Percentiles rank a stretch among this genome's conserved stretches.
Conservation (phyloP, 2,113 vertebrate species). For the Mugil cephalus region DNA sequence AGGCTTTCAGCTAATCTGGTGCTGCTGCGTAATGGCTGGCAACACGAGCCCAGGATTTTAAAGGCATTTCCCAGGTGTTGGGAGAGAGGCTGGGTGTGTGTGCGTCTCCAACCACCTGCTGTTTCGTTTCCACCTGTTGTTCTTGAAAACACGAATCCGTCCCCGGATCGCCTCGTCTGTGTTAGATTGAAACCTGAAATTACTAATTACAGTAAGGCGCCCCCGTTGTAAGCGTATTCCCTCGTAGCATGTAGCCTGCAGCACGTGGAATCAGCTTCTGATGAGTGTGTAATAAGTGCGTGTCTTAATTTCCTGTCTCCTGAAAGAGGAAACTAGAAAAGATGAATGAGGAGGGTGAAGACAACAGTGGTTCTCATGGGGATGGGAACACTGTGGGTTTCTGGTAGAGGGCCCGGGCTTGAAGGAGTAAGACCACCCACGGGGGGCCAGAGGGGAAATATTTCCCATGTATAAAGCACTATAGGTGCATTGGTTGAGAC, state of each 20-base stretch:
- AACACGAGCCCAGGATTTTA: constrained; percentile 42
- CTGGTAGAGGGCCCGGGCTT: no score
- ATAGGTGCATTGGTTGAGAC: neutral
- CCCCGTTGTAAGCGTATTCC: neutral
- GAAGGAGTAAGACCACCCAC: no score
- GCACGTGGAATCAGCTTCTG: neutral
- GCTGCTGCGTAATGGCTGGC: constrained; percentile 54
- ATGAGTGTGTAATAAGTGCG: no score
- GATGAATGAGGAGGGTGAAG: no score
- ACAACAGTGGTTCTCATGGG: no score
- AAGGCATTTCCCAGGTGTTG: constrained; percentile 55
- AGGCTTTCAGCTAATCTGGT: constrained; percentile 50
- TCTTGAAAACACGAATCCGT: constrained; percentile 55
- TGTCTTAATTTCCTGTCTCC: no score
- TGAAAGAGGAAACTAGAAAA: no score
- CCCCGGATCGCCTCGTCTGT: constrained; percentile 33
- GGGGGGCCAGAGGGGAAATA: no score
- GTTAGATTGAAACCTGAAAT: constrained; percentile 8
- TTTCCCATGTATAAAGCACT: no score
- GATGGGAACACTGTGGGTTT: no score
- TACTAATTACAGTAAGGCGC: neutral
- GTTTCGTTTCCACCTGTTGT: constrained; percentile 56
- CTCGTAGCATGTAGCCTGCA: neutral
- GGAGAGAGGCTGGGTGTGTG: constrained; percentile 6
- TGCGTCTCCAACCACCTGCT: constrained; percentile 55